These are phyloP conservation scores for Beris chalybata DNA, from an alignment of 2,888 invertebrate species.

Conservation along the genomic window DNA sequence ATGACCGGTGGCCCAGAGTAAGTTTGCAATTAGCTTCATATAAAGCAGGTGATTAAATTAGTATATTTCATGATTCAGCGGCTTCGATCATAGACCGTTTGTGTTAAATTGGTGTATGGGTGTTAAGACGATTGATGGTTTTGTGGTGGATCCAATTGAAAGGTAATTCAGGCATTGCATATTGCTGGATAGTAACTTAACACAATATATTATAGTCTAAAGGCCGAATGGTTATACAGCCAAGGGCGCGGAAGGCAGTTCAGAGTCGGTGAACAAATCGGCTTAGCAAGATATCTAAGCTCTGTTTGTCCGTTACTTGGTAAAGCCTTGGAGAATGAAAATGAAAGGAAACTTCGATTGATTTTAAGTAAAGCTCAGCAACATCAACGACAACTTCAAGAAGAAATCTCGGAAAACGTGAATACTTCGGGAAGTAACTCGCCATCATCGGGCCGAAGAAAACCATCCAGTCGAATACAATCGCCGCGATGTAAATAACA, in stretches of 20 bases:
- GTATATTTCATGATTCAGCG: constrained; percentile 60
- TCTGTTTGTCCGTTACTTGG: constrained; percentile 83
- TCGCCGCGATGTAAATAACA: constrained; percentile 54
- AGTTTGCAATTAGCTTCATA: constrained; percentile 38
- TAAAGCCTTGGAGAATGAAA: constrained; percentile 78
- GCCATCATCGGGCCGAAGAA: constrained; percentile 52
- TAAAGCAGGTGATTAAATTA: background rate
- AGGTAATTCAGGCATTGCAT: constrained; percentile 57
- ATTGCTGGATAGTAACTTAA: background rate
- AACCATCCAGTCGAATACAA: constrained; percentile 55
- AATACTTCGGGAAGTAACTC: constrained; percentile 54
- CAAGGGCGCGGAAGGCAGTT: constrained; percentile 91
- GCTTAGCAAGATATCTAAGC: constrained; percentile 79
- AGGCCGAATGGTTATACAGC: constrained; percentile 94
- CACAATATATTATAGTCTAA: constrained; percentile 62
- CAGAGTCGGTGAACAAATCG: constrained; percentile 80
- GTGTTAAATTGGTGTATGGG: constrained; percentile 92
- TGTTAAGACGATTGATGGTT: constrained; percentile 85
- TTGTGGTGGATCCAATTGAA: constrained; percentile 86
- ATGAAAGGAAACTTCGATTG: constrained; percentile 81
- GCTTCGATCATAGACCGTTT: constrained; percentile 90
- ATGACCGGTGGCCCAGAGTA: constrained; percentile 78
- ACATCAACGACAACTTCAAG: constrained; percentile 81
- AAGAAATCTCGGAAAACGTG: constrained; percentile 62
- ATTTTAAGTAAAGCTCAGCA: constrained; percentile 89